Base-by-base conservation (phyloP, 2,797 vertebrate genomes). In the Coendou prehensilis region DNA sequence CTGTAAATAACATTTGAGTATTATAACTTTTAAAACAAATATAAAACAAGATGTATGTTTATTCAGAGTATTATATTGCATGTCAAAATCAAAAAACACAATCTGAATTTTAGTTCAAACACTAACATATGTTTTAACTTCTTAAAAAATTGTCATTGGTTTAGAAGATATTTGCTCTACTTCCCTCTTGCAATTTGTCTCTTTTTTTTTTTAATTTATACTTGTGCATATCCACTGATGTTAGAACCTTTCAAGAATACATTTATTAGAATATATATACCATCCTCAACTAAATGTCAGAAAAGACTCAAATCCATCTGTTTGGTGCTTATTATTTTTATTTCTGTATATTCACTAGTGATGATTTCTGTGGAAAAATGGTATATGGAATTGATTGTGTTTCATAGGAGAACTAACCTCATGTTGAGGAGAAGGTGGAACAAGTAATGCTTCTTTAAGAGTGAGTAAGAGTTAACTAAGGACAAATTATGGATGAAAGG, bases 21-120 rank as follows among this genome's bases (percentile, higher is more conserved):
- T 71, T 14, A 56, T 57, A 63, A 54, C 26, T 57, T 87, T 86
- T 80, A 84, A 93, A 82, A 86, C 3, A 71, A 83, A 41, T 28
- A 17, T 11, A 9, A 83, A 82, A 45, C 5, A 69, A 61, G 18
- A 30, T 82, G 2, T 9, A 45, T 30, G 33, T 50, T 23, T 45
- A 76, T 47, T 71, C 10, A n/a, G 17, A 76, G 50, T 50, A 45
- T 82, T 78, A 8, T 22, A 17, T 84, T 59, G 45, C 9, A n/a
- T 17, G 10, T 26, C 67, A 94, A 30, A 11, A 73, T 63, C 9
- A 86, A 73, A 86, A 80, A 76, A 59, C 2, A 11, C 37, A 14
- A 79, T 79, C 52, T 63, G 41, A 26, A 78, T 88, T 97, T 94
- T 26, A 82, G 3, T 20, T 37, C 54, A 79, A 87, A 85, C 9